Evolutionary conservation across 2,797 vertebrate genomes (phyloP).

Genomic region (Vespertilio murinus): DNA sequence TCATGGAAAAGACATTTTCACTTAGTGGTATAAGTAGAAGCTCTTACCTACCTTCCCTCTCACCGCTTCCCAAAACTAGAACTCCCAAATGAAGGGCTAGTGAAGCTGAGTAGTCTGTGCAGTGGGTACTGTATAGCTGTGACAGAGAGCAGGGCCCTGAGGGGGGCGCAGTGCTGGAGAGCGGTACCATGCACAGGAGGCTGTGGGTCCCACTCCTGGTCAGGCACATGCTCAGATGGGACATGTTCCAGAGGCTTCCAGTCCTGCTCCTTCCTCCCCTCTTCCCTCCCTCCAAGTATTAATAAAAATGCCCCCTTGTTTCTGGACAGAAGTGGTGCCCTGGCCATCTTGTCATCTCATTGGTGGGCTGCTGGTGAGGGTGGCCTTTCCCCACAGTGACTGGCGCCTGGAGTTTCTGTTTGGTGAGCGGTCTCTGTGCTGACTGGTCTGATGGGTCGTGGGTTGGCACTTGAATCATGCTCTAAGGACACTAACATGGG

Average conservation of each 20-base stretch:
- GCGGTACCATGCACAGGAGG: neutral
- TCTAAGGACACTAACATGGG: neutral
- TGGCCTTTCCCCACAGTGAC: neutral
- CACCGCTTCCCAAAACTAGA: neutral
- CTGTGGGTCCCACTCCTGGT: neutral
- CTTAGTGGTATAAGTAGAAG: neutral
- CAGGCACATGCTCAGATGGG: neutral
- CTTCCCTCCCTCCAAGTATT: neutral
- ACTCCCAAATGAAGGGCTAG: neutral
- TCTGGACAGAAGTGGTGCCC: neutral
- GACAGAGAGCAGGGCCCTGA: neutral
- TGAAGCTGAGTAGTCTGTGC: neutral
- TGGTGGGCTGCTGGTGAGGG: neutral
- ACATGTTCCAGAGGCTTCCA: neutral
- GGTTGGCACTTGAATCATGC: neutral
- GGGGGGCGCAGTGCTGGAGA: neutral
- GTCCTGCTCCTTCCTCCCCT: neutral
- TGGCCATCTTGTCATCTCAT: neutral
- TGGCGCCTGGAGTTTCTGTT: neutral
- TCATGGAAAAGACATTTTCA: neutral
- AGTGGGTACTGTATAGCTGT: neutral
- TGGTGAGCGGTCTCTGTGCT: neutral
- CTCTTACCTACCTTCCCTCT: neutral
- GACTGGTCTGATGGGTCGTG: neutral
- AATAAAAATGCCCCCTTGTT: neutral